Base-by-base conservation (phyloP, 1,140 invertebrate species). In the Hycleus cichorii region DNA sequence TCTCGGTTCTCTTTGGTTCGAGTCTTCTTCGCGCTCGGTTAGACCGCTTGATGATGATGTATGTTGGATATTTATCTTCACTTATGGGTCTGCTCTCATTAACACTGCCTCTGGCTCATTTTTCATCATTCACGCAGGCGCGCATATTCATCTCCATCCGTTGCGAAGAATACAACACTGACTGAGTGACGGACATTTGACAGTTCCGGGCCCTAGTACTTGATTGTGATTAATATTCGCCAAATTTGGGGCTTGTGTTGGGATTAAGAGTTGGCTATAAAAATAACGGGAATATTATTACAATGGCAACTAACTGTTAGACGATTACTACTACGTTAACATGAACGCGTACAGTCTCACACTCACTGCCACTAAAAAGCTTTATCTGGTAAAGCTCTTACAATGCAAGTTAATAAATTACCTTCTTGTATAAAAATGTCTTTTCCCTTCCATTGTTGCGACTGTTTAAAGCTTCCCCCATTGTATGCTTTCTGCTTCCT, bases 181-280 rank as follows among this genome's bases (percentile, higher is more conserved):
- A 7, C 59, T 60, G 59, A 60, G 40, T 63, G 61, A 62, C 59
- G 56, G 59, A 64, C 59, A 50, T 53, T 48, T 63, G 61, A 63
- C 57, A 46, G 42, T 53, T 48, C 55, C 25, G 46, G 55, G 49
- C 11, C 51, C 18, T 18, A 18, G 18, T 54, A 32, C 63, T 64
- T 64, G 61, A 64, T 65, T 65, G 64, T 65, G 62, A 65, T 65
- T 63, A 65, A 65, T 65, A 65, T 60, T 63, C 58, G 39, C 58
- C 42, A 57, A 56, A 64, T 62, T 59, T 47, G 52, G 56, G 59
- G 51, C 40, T 58, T 50, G 40, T 55, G 60, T 10, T 54, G 44
- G 59, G 60, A 64, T 62, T 64, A 64, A 57, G 56, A 58, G 47
- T 44, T 43, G 27, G 46, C 40, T 42, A n/a, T 10, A 42, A 42